Evolutionary conservation across 2,888 invertebrate species (phyloP), one percentile per base, ranked within the genome.

Genomic region (Drosophila yooni): DNA sequence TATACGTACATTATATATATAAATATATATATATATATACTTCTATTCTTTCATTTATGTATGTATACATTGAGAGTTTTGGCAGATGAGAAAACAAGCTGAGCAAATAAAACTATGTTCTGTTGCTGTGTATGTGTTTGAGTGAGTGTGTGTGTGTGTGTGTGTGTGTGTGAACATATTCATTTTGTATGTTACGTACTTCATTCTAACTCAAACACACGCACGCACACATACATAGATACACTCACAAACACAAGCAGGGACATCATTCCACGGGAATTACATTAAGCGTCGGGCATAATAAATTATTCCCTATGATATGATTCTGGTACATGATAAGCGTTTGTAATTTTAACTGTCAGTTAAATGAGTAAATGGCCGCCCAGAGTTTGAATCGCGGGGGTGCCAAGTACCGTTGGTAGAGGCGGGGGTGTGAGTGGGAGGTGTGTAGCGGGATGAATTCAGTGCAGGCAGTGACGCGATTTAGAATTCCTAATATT

Each of bases 301-400:
- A 88, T 88, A 88, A 88, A 88, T 88, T 88, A 88, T 88, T 88
- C 88, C 87, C 88, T 88, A 87, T 88, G 87, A 88, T 88, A 88
- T 88, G 87, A 88, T 88, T 88, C 87, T 88, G 83, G 83, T 88
- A 88, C 87, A 88, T 88, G 87, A 88, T 88, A 88, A 88, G 87
- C 87, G 87, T 88, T 88, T 87, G 88, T 88, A 88, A 88, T 88
- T 88, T 88, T 88, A 88, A 88, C 87, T 88, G 87, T 88, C 87
- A 88, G 87, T 88, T 88, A 88, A 88, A 84, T 88, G 87, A 84
- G 88, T 88, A 78, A 84, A 76, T 85, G 87, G 76, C 29, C 36
- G 60, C 43, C 56, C 31, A 25, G 59, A 33, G 53, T 3, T 31
- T n/a, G 62, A 18, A 40, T 46, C 33, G 27, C 8, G 10, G 2